A percentile compares a stretch with the other conserved stretches of the same genome.
phyloP scores from a whole-genome alignment of 2,797 vertebrate species.

The Crenuchus spilurus region DNA sequence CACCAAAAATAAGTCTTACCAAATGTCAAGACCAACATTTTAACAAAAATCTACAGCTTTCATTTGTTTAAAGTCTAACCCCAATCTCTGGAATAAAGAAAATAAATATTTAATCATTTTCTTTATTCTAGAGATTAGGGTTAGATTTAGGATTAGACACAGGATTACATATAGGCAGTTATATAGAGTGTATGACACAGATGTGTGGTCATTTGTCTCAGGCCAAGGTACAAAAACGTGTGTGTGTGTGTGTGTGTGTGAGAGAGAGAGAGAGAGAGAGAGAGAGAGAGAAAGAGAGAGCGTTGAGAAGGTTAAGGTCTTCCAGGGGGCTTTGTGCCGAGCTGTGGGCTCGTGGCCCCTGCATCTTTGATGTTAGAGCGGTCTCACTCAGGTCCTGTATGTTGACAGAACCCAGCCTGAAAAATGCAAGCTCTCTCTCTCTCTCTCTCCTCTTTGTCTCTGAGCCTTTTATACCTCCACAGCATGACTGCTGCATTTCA shows the following conservation, averaged over 20 bases:
- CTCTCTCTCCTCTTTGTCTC: neutral
- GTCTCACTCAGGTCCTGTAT: slow-evolving; percentile 23
- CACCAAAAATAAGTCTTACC: too few relatives aligned
- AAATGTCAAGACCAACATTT: too few relatives aligned
- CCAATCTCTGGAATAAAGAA: too few relatives aligned
- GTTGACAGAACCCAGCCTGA: slow-evolving; percentile 43
- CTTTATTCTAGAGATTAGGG: too few relatives aligned
- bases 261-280: slow-evolving; percentile 20
- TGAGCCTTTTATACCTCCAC: slow-evolving; percentile 20
- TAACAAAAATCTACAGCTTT: too few relatives aligned
- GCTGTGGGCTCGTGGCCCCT: slow-evolving; percentile 28
- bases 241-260: slow-evolving; percentile 14
- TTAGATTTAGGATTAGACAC: too few relatives aligned
- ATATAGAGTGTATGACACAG: too few relatives aligned
- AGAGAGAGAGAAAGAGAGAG: slow-evolving; percentile 26
- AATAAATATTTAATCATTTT: too few relatives aligned
- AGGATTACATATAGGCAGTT: too few relatives aligned
- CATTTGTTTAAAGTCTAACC: too few relatives aligned
- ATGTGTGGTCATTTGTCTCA: too few relatives aligned
- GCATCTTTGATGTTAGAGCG: slow-evolving; percentile 48
- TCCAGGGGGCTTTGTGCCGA: slow-evolving; percentile 39
- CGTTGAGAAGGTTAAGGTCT: slow-evolving; percentile 56
- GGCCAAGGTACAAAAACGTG: too few relatives aligned
- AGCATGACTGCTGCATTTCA: slow-evolving; percentile 23
- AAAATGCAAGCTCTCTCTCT: slow-evolving; percentile 20